Evolutionary conservation across 2,888 invertebrate genomes (phyloP).

Genomic region (Cacoxenus indagator): DNA sequence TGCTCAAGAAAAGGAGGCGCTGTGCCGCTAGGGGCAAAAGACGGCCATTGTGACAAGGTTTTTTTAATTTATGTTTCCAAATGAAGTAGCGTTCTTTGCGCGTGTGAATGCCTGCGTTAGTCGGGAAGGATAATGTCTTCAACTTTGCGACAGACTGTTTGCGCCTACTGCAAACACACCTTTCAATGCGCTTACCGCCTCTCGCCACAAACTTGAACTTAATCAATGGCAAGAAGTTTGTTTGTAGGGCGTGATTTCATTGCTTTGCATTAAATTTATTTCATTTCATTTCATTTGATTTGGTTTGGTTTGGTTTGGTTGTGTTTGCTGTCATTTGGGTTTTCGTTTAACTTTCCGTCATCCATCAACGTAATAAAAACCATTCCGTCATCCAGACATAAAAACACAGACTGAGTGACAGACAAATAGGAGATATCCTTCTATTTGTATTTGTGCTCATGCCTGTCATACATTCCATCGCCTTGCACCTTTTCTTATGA

Average conservation of each 20-base stretch:
- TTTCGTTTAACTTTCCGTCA: neutral
- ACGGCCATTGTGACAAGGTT: too few relatives aligned
- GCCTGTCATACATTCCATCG: neutral
- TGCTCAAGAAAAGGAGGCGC: too few relatives aligned
- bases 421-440: neutral
- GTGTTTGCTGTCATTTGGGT: neutral
- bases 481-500: slow-evolving; percentile 7
- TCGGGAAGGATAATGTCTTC: too few relatives aligned
- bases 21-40: too few relatives aligned
- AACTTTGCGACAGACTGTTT: neutral
- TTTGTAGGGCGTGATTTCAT: slow-evolving; percentile 7
- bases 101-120: too few relatives aligned
- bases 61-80: too few relatives aligned
- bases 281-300: neutral
- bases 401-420: neutral
- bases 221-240: neutral
- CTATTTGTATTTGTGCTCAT: neutral
- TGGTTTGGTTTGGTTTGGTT: neutral
- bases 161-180: too few relatives aligned
- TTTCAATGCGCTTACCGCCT: too few relatives aligned
- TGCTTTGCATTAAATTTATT: neutral
- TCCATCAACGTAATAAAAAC: neutral
- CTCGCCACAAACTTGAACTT: neutral
- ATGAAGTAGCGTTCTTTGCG: too few relatives aligned
- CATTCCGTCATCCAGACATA: neutral